Conservation (phyloP, 1,140 invertebrate species). For the Heliconius hewitsoni region DNA sequence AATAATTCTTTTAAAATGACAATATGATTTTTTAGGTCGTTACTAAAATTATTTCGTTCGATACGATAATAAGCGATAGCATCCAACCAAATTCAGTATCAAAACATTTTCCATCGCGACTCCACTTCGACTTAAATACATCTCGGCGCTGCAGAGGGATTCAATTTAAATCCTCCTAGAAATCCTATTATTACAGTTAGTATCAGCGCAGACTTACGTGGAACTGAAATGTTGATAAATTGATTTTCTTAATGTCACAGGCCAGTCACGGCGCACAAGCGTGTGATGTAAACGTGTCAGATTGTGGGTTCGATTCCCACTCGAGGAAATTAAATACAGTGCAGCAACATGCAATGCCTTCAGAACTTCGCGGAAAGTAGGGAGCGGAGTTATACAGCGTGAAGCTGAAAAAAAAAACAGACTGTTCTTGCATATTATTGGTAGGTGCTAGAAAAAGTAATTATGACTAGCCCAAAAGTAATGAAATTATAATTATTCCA, state of each 20-base stretch:
- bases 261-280: no score
- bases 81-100: slow-evolving; percentile 40
- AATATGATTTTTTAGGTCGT: not conserved
- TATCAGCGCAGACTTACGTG: slow-evolving; percentile 17
- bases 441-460: no score
- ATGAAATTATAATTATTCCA: no score
- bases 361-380: no score
- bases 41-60: not conserved
- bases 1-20: not conserved
- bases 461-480: no score
- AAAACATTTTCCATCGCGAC: slow-evolving; percentile 49
- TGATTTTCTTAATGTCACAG: not conserved
- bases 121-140: slow-evolving; percentile 52
- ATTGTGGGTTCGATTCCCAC: no score
- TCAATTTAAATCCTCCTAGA: slow-evolving; percentile 64
- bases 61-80: slow-evolving; percentile 43
- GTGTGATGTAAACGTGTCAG: no score
- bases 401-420: no score
- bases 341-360: no score
- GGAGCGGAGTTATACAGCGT: no score
- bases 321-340: no score
- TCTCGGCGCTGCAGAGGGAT: slow-evolving; percentile 56
- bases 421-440: no score
- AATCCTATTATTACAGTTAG: slow-evolving; percentile 54
- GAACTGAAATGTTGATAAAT: slow-evolving; percentile 2